Conservation (phyloP, 2,888 invertebrate genomes). For the Sarcophaga carnaria region DNA sequence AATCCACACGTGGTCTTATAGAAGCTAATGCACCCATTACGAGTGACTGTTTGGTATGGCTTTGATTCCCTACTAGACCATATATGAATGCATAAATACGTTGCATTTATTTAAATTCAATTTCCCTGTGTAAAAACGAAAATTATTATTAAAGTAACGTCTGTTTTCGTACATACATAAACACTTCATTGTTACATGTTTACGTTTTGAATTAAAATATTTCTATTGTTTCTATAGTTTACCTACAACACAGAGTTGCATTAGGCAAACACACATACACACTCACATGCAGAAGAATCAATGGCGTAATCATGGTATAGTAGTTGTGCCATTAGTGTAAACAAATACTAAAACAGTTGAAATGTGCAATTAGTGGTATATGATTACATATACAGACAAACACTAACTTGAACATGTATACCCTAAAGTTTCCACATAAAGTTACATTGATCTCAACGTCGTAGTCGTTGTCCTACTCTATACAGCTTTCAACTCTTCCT, state of each 20-base stretch:
- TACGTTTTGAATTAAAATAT: constrained; percentile 33
- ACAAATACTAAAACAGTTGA: constrained; percentile 49
- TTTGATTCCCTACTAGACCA: too few species aligned
- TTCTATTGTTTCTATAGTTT: constrained; percentile 4
- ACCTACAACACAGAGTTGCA: neutral
- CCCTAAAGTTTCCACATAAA: neutral
- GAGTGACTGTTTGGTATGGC: too few species aligned
- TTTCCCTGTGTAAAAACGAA: too few species aligned
- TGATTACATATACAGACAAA: constrained; percentile 1
- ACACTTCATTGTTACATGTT: constrained; percentile 24
- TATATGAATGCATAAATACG: too few species aligned
- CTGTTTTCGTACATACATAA: neutral
- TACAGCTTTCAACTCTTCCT: neutral
- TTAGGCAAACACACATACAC: neutral
- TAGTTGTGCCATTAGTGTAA: constrained; percentile 36
- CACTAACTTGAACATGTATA: neutral
- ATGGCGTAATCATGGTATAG: neutral
- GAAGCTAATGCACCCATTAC: too few species aligned
- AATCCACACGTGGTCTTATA: too few species aligned
- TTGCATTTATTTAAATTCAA: too few species aligned
- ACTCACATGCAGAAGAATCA: neutral
- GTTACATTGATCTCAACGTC: neutral
- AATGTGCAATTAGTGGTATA: constrained; percentile 53
- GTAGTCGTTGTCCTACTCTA: neutral
- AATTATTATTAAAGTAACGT: neutral